Conservation (phyloP, 2,113 vertebrate species). For the Spilogale gracilis region DNA sequence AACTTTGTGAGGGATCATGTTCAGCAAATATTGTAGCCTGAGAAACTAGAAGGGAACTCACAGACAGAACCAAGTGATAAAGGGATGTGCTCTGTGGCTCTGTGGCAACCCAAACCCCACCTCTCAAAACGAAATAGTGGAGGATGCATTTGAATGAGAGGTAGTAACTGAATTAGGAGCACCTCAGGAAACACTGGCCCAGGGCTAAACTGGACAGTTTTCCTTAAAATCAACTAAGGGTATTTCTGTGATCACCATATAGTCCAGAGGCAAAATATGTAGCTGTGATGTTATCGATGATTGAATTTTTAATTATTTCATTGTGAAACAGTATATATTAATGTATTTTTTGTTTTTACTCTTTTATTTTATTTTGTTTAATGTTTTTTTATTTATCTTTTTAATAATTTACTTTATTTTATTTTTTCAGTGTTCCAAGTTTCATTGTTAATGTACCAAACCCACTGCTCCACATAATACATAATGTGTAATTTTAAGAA, state of each 20-base stretch:
- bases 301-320: not conserved
- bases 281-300: not conserved
- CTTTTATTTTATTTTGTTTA: too few relatives aligned
- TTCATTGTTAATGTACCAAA: too few relatives aligned
- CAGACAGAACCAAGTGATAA: not conserved
- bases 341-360: too few relatives aligned
- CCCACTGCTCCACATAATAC: too few relatives aligned
- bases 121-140: not conserved
- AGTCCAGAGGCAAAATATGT: not conserved
- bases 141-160: not conserved
- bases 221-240: not conserved
- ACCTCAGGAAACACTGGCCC: not conserved
- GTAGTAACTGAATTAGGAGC: not conserved
- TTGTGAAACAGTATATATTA: not conserved
- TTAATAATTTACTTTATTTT: too few relatives aligned
- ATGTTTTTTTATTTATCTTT: too few relatives aligned
- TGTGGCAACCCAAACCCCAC: too few relatives aligned
- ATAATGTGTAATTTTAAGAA: not conserved
- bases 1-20: not conserved
- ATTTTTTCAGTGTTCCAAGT: too few relatives aligned
- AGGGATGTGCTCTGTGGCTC: not conserved
- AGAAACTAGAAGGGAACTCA: not conserved
- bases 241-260: not conserved
- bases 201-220: not conserved
- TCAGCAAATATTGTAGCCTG: not conserved